These are phyloP conservation scores for Timandra comae DNA, from an alignment of 2,888 invertebrate genomes.

Conservation along the genomic window DNA sequence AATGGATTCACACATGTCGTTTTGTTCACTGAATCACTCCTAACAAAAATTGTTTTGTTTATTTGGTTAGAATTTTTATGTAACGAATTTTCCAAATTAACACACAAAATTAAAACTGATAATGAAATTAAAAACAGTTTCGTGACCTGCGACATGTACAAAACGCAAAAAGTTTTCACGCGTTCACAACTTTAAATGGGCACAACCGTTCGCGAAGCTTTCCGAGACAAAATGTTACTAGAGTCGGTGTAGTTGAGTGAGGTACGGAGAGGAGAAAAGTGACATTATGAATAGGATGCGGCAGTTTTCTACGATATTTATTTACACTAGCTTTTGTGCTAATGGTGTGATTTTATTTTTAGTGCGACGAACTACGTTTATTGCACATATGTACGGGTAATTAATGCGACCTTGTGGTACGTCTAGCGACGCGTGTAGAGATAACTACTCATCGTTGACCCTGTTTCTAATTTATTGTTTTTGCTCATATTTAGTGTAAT, in stretches of 20 bases:
- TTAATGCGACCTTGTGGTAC: slow-evolving; percentile 10
- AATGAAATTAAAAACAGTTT: slow-evolving; percentile 41
- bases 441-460: no score
- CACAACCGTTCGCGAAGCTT: slow-evolving; percentile 52
- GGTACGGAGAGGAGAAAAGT: slow-evolving; percentile 19
- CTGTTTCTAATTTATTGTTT: no score
- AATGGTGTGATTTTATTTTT: slow-evolving; percentile 16
- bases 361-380: slow-evolving; percentile 9
- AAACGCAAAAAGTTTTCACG: slow-evolving; percentile 23
- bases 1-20: slow-evolving; percentile 32
- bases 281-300: slow-evolving; percentile 30
- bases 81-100: slow-evolving; percentile 32
- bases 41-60: slow-evolving; percentile 5
- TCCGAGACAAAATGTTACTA: slow-evolving; percentile 48
- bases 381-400: slow-evolving; percentile 6
- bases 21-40: background rate
- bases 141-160: slow-evolving; percentile 40
- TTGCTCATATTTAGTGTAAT: no score
- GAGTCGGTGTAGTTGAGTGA: slow-evolving; percentile 15
- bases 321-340: slow-evolving; percentile 11
- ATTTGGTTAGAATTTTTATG: slow-evolving; percentile 23
- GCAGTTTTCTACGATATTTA: slow-evolving; percentile 22
- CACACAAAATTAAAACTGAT: slow-evolving; percentile 38
- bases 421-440: no score
- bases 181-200: slow-evolving; percentile 22